Evolutionary conservation across 2,888 invertebrate species (phyloP).

Genomic region (Magallana nippona): DNA sequence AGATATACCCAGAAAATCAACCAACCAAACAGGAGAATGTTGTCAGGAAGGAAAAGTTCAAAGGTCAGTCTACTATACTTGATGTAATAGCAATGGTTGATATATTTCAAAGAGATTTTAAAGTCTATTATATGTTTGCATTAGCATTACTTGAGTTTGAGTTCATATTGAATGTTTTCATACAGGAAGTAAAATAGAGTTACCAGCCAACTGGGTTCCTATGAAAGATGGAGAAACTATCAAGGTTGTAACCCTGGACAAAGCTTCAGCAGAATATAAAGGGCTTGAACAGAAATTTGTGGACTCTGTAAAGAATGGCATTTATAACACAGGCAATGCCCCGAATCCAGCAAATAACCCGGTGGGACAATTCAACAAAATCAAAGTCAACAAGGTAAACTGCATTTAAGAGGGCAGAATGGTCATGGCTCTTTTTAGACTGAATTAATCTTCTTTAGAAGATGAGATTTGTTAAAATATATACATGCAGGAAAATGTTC

Average conservation of each 20-base stretch:
- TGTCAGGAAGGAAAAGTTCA: slow-evolving; percentile 55
- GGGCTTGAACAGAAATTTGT: slow-evolving; percentile 51
- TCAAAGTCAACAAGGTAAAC: slow-evolving; percentile 54
- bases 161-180: too few relatives aligned
- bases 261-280: slow-evolving; percentile 46
- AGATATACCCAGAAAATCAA: slow-evolving; percentile 52
- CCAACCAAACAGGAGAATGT: slow-evolving; percentile 49
- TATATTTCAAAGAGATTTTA: not conserved
- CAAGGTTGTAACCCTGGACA: slow-evolving; percentile 44
- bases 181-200: slow-evolving; percentile 16
- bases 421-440: too few relatives aligned
- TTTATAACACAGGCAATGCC: slow-evolving; percentile 39
- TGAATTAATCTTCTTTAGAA: too few relatives aligned
- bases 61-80: slow-evolving; percentile 44
- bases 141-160: too few relatives aligned
- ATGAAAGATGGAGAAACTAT: slow-evolving; percentile 55
- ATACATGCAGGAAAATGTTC: too few relatives aligned
- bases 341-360: slow-evolving; percentile 29
- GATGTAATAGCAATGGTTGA: not conserved
- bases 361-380: slow-evolving; percentile 44
- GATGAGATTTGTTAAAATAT: too few relatives aligned
- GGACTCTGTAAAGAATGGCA: slow-evolving; percentile 51
- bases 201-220: slow-evolving; percentile 50
- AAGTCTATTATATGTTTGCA: too few relatives aligned
- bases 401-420: too few relatives aligned